Conservation (phyloP, 2,888 invertebrate genomes). For the Drosophila helvetica region DNA sequence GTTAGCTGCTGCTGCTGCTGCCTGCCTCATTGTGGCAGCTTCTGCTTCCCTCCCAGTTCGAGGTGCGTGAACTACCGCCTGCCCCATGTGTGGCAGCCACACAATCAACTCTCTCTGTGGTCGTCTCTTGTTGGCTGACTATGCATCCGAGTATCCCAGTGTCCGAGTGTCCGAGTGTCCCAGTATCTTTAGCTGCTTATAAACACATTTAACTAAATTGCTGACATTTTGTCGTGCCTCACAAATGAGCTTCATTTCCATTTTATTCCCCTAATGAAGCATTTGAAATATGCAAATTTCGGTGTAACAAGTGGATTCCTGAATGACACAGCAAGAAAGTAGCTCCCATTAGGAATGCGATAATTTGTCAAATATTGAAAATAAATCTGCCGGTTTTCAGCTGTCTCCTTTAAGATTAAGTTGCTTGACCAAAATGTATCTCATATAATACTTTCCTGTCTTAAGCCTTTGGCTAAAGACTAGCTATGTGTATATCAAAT, state of each 20-base stretch:
- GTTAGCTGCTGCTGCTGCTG: slow-evolving; percentile 49
- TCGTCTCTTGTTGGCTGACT: slow-evolving; percentile 11
- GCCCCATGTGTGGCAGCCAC: slow-evolving; percentile 15
- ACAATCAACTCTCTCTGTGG: slow-evolving; percentile 22
- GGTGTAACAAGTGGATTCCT: slow-evolving; percentile 39
- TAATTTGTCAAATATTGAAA: background rate
- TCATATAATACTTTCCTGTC: background rate
- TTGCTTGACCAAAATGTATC: too few relatives aligned
- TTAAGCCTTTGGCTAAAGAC: too few relatives aligned
- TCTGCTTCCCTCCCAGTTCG: slow-evolving; percentile 21
- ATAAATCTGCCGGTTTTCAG: background rate
- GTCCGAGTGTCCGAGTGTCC: background rate
- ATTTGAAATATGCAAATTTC: slow-evolving; percentile 40
- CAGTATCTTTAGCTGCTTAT: slow-evolving; percentile 11
- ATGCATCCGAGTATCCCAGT: slow-evolving; percentile 8
- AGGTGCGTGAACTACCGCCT: slow-evolving; percentile 56
- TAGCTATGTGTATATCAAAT: too few relatives aligned
- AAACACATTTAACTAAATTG: slow-evolving; percentile 36
- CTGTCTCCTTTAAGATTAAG: background rate
- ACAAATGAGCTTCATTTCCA: slow-evolving; percentile 59
- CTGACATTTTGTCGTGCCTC: slow-evolving; percentile 32
- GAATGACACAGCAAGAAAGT: background rate
- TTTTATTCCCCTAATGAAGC: background rate
- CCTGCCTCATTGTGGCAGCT: slow-evolving; percentile 21
- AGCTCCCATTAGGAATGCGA: background rate